These are phyloP conservation scores for Pseudanteris insignis DNA, from an alignment of 2,888 invertebrate genomes.

Conservation along the genomic window DNA sequence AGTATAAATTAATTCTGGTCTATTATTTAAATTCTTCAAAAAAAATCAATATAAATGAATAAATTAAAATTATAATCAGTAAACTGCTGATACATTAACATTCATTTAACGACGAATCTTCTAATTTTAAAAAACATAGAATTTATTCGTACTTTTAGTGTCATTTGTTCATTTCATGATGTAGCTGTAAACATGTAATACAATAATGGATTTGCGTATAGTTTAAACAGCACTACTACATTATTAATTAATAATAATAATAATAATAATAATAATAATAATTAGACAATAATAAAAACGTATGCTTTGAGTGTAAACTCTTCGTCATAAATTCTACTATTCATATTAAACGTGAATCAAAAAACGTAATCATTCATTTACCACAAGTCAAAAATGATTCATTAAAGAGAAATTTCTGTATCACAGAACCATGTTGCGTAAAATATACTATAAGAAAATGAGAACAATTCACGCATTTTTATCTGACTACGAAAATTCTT, in stretches of 20 bases:
- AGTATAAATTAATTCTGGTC: no score
- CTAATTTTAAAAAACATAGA: conserved; percentile 47
- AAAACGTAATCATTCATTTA: conserved; percentile 33
- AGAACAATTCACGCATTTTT: conserved; percentile 37
- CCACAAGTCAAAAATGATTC: conserved; percentile 35
- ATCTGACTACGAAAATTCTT: conserved; percentile 36
- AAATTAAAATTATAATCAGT: no score
- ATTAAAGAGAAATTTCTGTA: conserved; percentile 33
- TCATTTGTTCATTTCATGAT: conserved; percentile 46
- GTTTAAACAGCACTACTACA: conserved; percentile 45
- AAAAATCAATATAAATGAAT: no score
- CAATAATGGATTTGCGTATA: conserved; percentile 46
- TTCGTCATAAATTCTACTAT: conserved; percentile 40
- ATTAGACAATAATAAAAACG: conserved; percentile 43
- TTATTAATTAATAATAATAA: conserved; percentile 34
- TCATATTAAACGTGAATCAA: conserved; percentile 29
- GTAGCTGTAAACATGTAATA: conserved; percentile 46
- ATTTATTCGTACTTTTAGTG: conserved; percentile 46
- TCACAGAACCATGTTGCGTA: conserved; percentile 44
- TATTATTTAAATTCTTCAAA: no score
- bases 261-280: no score
- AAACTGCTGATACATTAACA: conserved; percentile 12
- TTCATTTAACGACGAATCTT: conserved; percentile 43
- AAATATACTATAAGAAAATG: conserved; percentile 43
- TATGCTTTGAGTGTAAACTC: conserved; percentile 42